These are phyloP conservation scores for Tenthredo distinguenda DNA, from an alignment of 2,888 invertebrate genomes.

Conservation along the genomic window DNA sequence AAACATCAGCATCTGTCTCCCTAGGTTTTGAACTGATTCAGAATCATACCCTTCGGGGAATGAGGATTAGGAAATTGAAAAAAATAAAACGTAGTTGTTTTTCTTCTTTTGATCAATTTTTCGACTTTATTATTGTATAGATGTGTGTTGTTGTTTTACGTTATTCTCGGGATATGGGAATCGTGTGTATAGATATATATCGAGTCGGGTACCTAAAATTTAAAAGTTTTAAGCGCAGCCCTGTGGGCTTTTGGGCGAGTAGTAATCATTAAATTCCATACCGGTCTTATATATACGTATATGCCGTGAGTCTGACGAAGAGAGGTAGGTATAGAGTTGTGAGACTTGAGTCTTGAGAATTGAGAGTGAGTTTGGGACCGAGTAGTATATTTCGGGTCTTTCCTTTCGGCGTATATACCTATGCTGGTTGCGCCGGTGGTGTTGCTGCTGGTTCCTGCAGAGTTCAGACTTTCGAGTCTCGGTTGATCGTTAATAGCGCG, in stretches of 20 bases:
- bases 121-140: neutral
- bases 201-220: neutral
- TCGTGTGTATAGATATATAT: neutral
- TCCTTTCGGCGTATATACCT: neutral
- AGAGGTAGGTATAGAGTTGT: neutral
- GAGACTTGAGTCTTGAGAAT: constrained; percentile 22
- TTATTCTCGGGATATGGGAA: neutral
- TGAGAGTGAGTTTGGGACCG: constrained; percentile 24
- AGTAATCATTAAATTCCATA: constrained; percentile 48
- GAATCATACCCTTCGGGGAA: too few relatives aligned
- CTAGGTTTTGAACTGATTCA: too few relatives aligned
- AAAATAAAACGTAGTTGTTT: neutral
- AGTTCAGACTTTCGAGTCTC: constrained; percentile 10
- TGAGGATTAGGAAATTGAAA: too few relatives aligned
- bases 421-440: too few relatives aligned
- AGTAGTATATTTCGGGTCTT: constrained; percentile 16
- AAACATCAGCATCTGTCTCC: too few relatives aligned
- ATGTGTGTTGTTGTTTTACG: neutral
- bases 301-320: neutral
- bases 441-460: neutral
- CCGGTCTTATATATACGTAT: neutral
- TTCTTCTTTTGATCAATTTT: neutral
- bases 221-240: constrained; percentile 15
- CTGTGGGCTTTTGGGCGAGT: constrained; percentile 34
- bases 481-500: constrained; percentile 51